Evolutionary conservation across 2,797 vertebrate genomes (phyloP).

Genomic region (Cyclopterus lumpus): DNA sequence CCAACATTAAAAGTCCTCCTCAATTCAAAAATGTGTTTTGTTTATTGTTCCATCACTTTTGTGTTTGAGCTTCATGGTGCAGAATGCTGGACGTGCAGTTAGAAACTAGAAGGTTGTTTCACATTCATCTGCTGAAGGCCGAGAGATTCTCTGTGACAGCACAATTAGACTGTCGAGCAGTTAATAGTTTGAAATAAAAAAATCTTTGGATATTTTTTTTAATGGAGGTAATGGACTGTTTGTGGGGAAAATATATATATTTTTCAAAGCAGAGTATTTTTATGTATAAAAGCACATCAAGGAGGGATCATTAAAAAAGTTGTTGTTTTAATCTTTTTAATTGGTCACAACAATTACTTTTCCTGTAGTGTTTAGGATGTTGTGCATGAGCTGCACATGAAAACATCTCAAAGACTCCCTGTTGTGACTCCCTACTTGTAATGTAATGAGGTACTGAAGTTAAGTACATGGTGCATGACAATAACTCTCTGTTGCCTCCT

Average conservation of each 20-base stretch:
- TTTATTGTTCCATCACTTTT: neutral
- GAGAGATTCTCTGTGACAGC: neutral
- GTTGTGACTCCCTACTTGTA: neutral
- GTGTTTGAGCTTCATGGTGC: neutral
- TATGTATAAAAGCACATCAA: no score
- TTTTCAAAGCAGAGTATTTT: no score
- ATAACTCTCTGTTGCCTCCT: neutral
- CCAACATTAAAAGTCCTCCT: neutral
- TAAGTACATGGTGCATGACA: conserved; percentile 3
- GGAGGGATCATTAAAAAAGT: no score
- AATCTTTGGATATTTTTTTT: no score
- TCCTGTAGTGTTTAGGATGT: neutral
- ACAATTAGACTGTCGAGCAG: no score
- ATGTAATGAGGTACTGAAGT: neutral
- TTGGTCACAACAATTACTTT: neutral
- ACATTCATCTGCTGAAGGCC: neutral
- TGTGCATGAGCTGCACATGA: neutral
- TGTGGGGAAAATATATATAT: no score
- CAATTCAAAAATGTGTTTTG: neutral
- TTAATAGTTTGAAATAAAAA: no score
- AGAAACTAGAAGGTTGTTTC: neutral
- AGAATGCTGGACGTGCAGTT: neutral
- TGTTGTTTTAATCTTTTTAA: neutral
- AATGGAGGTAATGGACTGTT: no score
- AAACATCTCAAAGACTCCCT: neutral